Percentiles rank a stretch among this genome's conserved stretches.
Evolutionary conservation across 2,888 invertebrate species (phyloP).

Genomic region (Gryllus longicercus): DNA sequence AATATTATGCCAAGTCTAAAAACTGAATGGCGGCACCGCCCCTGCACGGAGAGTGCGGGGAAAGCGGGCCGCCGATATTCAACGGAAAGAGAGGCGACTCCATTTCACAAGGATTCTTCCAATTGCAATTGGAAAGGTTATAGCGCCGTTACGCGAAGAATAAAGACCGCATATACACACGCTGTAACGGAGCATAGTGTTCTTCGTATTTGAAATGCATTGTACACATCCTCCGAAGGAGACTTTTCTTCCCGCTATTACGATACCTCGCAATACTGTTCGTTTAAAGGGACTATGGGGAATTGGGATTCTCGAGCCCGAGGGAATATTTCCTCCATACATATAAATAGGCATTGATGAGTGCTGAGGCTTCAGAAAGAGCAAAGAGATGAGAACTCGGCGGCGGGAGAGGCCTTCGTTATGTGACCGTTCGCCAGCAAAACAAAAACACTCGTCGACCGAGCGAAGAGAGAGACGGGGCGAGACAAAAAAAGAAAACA

Average conservation of each 20-base stretch:
- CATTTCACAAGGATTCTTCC: constrained; percentile 1
- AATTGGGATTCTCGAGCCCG: not conserved
- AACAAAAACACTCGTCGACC: too few relatives aligned
- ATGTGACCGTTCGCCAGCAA: too few relatives aligned
- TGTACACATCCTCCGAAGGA: not conserved
- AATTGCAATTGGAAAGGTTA: not conserved
- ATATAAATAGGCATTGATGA: constrained; percentile 17
- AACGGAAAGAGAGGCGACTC: not conserved
- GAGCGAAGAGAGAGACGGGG: too few relatives aligned
- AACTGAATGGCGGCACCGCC: not conserved
- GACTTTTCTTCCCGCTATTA: not conserved
- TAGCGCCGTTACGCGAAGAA: not conserved
- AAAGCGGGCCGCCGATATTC: not conserved
- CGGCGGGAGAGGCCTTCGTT: too few relatives aligned
- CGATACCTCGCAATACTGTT: constrained; percentile 2
- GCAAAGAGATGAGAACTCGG: too few relatives aligned
- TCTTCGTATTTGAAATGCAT: not conserved
- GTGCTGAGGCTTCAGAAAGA: not conserved
- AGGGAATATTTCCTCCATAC: constrained; percentile 8
- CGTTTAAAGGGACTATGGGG: constrained; percentile 4
- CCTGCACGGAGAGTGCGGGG: not conserved
- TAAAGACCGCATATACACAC: constrained; percentile 17
- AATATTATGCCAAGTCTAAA: constrained; percentile 17
- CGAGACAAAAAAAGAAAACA: too few relatives aligned
- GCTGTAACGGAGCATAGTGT: not conserved